Evolutionary conservation across 2,888 invertebrate genomes (phyloP), one percentile per base, ranked within the genome.

Genomic region (Dascillus cervinus): DNA sequence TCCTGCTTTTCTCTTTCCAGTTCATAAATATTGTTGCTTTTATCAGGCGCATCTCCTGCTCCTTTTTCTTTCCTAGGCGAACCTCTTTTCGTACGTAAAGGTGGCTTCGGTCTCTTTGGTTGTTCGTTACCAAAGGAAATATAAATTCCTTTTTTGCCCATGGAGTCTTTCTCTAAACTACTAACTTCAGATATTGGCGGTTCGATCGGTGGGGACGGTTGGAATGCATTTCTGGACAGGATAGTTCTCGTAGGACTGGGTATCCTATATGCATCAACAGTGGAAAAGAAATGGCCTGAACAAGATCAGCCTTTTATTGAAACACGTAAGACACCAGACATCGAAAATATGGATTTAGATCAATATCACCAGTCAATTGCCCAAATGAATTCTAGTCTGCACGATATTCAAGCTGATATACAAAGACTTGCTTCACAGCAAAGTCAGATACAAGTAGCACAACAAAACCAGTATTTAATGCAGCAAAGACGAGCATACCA

Each of bases 371-470:
- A 72, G 50, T 84, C 84, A 17, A 77, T 85, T 57, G 77, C 83
- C 52, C 81, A 83, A 71, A 87, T 94, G 81, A 91, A 92, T 71
- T 80, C 77, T 69, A 92, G 87, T 72, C 78, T 94, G 56, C 84
- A 85, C 62, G 92, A 94, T 68, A 83, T 95, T 56, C 91, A 94
- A 70, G 83, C 83, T 46, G 94, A 95, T 67, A 91, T 94, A 60
- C 87, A 89, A 66, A 77, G 88, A 51, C 72, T 95, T 47, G 82
- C 88, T 39, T 80, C 78, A 44, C 88, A 89, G 57, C 83, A 84
- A 58, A 79, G 74, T 62, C 81, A 82, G 64, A 78, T 82, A 51
- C 80, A 75, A 59, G 69, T 69, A 22, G 67, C 69, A 43, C 71
- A 76, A 49, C 65, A 69, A 46, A 71, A 72, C 46, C 71, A 74